Conservation (phyloP, 2,888 invertebrate genomes). For the Cephalotes varians region DNA sequence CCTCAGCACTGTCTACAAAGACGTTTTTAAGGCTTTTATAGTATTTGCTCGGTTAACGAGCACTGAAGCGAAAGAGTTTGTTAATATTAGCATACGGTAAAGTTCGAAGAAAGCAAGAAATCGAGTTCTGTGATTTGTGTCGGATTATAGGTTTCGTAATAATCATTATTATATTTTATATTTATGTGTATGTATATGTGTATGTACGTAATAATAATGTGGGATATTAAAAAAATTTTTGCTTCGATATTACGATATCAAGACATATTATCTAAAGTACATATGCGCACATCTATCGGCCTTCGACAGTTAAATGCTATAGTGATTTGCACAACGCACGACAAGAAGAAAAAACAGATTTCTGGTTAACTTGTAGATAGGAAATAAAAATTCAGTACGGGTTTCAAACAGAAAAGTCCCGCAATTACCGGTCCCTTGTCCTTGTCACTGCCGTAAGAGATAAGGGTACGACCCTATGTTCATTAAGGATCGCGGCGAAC, state of each 20-base stretch:
- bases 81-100: conserved; percentile 39
- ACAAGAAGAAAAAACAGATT: no score
- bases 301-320: no score
- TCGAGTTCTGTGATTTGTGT: conserved; percentile 6
- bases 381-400: no score
- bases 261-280: background rate
- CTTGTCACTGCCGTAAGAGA: background rate
- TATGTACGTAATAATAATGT: background rate
- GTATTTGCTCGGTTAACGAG: conserved; percentile 62
- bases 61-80: conserved; percentile 44
- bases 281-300: no score
- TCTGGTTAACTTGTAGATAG: no score
- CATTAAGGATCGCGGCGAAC: conserved; percentile 12
- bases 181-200: background rate
- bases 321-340: no score
- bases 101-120: conserved; percentile 35
- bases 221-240: background rate
- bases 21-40: conserved; percentile 50
- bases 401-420: no score
- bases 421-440: background rate
- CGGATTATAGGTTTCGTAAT: conserved; percentile 19
- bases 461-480: background rate
- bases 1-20: conserved; percentile 46
- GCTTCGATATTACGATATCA: background rate
- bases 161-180: background rate